A percentile compares a stretch with the other conserved stretches of the same genome.
These are phyloP conservation scores for Allacma fusca DNA, from an alignment of 2,888 invertebrate genomes.

Conservation along the genomic window DNA sequence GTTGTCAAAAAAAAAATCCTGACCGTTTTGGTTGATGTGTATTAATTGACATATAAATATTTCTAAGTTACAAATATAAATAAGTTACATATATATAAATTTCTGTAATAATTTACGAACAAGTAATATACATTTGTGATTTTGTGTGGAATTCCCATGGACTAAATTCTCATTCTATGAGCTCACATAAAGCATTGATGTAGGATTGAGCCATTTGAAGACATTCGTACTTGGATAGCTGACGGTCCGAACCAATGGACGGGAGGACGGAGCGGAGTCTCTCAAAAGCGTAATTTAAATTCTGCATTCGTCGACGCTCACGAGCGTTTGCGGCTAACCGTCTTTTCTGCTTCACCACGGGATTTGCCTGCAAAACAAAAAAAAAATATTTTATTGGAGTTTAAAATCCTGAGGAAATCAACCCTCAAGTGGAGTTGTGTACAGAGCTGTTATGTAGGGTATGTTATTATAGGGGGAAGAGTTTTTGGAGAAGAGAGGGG, in stretches of 20 bases:
- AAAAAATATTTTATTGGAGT: neutral
- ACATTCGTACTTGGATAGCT: slow-evolving; percentile 94
- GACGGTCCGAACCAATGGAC: slow-evolving; percentile 87
- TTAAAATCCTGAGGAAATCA: neutral
- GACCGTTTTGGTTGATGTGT: neutral
- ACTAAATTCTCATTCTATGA: slow-evolving; percentile 73
- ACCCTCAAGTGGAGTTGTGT: neutral
- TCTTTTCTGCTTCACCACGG: slow-evolving; percentile 80
- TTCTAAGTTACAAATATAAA: too few species aligned
- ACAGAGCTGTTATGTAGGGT: too few species aligned
- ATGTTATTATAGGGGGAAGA: too few species aligned
- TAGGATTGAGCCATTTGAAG: slow-evolving; percentile 97
- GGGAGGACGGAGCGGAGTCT: slow-evolving; percentile 89
- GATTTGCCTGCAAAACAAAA: slow-evolving; percentile 70
- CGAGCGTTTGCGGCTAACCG: slow-evolving; percentile 91
- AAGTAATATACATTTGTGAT: too few species aligned
- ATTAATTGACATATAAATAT: too few species aligned
- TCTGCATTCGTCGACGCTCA: slow-evolving; percentile 91
- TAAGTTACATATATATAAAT: too few species aligned
- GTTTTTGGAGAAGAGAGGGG: too few species aligned
- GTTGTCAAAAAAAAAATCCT: too few species aligned
- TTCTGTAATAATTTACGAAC: too few species aligned
- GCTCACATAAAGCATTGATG: slow-evolving; percentile 87
- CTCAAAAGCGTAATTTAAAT: slow-evolving; percentile 92
- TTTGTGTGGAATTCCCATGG: too few species aligned